phyloP scores from a whole-genome alignment of 1,140 invertebrate genomes.

The Drosophila eugracilis region DNA sequence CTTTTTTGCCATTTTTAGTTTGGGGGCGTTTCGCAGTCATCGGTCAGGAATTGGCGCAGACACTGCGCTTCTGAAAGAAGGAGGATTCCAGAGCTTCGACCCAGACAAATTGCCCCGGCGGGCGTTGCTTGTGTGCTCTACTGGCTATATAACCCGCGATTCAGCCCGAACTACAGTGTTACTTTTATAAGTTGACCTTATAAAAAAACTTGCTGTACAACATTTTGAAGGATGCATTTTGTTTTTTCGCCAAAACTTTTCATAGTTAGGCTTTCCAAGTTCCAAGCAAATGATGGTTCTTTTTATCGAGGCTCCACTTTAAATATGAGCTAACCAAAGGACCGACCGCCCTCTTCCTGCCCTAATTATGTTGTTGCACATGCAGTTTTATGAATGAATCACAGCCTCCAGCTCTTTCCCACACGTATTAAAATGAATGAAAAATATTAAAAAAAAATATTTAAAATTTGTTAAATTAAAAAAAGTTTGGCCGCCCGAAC shows the following conservation, averaged over 20 bases:
- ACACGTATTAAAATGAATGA: constrained; percentile 44
- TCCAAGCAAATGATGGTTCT: not conserved
- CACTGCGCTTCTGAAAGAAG: constrained; percentile 52
- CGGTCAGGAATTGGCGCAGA: constrained; percentile 69
- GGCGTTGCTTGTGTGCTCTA: constrained; percentile 62
- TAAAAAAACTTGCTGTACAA: not conserved
- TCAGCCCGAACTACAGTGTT: constrained; percentile 11
- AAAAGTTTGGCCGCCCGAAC: constrained; percentile 87
- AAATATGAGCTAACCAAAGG: not conserved
- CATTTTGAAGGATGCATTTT: too few relatives aligned
- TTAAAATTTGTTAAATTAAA: constrained; percentile 4
- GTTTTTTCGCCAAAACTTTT: too few relatives aligned
- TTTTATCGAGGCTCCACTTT: not conserved
- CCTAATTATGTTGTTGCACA: constrained; percentile 68
- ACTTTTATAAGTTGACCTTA: not conserved
- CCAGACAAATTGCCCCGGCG: constrained; percentile 57
- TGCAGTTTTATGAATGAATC: constrained; percentile 75
- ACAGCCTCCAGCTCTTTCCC: constrained; percentile 61
- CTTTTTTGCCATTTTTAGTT: constrained; percentile 11
- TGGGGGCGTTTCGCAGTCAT: constrained; percentile 73
- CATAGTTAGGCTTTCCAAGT: not conserved
- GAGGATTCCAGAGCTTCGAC: constrained; percentile 19
- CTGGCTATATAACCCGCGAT: constrained; percentile 34
- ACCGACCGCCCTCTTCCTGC: constrained; percentile 67
- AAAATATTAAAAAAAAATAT: constrained; percentile 31